These are phyloP conservation scores for Phocoena phocoena DNA, from an alignment of 2,113 vertebrate species.

Conservation along the genomic window DNA sequence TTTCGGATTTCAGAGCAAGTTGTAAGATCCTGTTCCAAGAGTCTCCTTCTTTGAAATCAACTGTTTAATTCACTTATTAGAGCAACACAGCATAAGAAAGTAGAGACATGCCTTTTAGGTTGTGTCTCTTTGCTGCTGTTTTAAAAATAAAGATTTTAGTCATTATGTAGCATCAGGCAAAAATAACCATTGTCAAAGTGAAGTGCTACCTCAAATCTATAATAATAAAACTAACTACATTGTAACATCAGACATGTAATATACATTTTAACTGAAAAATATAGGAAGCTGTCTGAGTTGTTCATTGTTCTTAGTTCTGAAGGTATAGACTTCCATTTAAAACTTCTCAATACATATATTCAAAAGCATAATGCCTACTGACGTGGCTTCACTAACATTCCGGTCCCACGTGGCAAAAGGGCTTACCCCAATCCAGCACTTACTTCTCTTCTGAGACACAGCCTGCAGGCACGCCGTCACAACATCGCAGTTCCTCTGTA, in stretches of 20 bases:
- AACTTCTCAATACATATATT: not conserved
- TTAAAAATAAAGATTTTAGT: not conserved
- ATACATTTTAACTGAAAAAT: not conserved
- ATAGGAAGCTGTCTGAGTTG: not conserved
- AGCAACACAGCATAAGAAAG: not conserved
- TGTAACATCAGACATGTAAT: not conserved
- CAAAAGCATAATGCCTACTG: not conserved
- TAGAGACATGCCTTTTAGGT: not conserved
- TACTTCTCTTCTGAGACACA: constrained; percentile 95
- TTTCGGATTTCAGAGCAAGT: constrained; percentile 30
- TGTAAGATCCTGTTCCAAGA: not conserved
- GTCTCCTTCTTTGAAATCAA: not conserved
- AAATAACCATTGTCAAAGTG: constrained; percentile 28
- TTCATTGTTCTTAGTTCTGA: not conserved
- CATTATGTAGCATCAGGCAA: not conserved
- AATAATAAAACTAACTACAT: not conserved
- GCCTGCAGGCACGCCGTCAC: constrained; percentile 97
- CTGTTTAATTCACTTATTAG: not conserved
- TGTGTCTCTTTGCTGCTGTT: not conserved
- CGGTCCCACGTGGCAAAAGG: fast-evolving
- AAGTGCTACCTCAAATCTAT: not conserved
- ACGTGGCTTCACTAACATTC: not conserved
- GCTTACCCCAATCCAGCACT: constrained; percentile 73
- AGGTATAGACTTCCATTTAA: not conserved
- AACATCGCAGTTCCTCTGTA: constrained; percentile 95